Evolutionary conservation across 2,113 vertebrate genomes (phyloP).

Genomic region (Mesitornis unicolor): DNA sequence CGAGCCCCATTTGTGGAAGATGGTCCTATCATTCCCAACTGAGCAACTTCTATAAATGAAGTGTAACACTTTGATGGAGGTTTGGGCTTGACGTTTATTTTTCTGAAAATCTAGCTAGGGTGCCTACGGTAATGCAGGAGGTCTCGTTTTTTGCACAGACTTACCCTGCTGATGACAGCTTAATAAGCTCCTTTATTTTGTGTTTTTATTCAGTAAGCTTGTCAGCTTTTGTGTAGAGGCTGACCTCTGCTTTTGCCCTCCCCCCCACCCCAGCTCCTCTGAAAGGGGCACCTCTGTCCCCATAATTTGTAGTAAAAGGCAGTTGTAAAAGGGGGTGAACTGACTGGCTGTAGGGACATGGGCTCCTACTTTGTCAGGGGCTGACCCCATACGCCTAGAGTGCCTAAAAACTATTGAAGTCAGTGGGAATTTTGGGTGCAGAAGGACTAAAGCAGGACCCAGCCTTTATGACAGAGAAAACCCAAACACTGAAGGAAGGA

Average conservation of each 20-base stretch:
- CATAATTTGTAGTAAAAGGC: conserved; percentile 46
- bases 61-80: not conserved
- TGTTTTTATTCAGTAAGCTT: conserved; percentile 67
- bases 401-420: not conserved
- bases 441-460: not conserved
- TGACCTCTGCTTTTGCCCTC: conserved; percentile 61
- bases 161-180: conserved; percentile 58
- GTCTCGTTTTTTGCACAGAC: conserved; percentile 13
- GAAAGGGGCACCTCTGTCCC: conserved; percentile 50
- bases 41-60: not conserved
- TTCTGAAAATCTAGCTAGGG: not conserved
- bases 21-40: not conserved
- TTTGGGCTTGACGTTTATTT: not conserved
- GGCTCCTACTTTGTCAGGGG: not conserved
- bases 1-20: not conserved
- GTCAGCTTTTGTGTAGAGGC: conserved; percentile 62
- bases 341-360: not conserved
- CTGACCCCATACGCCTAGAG: accelerated
- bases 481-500: not conserved
- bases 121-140: not conserved
- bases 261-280: not conserved
- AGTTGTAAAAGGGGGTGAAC: conserved; percentile 15
- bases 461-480: not conserved
- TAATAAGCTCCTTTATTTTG: conserved; percentile 69
- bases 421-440: not conserved